Conservation (phyloP, 2,113 vertebrate genomes). For the Onychorhynchus coronatus region DNA sequence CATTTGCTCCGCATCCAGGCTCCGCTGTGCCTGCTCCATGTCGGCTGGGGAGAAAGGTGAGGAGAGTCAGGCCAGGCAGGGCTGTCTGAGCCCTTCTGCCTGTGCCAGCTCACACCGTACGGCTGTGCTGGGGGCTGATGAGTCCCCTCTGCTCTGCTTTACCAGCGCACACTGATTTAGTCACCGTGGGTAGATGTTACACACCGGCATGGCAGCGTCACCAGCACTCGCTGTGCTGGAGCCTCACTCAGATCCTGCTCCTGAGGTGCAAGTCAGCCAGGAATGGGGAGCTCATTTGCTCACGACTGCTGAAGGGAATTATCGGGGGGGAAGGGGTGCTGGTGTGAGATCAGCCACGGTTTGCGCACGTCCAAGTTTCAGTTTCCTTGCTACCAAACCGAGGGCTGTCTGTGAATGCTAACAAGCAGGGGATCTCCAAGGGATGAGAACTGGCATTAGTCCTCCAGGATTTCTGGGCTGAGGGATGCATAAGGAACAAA, state of each 20-base stretch:
- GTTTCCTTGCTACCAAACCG: neutral
- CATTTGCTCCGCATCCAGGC: conserved; percentile 72
- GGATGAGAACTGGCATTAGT: neutral
- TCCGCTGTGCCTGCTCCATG: conserved; percentile 70
- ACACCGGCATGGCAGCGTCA: accelerated
- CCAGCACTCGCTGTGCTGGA: neutral
- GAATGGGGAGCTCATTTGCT: neutral
- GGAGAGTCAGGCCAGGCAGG: neutral
- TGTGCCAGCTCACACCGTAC: neutral
- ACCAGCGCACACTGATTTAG: neutral
- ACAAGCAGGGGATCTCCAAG: neutral
- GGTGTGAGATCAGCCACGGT: neutral
- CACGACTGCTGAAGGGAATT: neutral
- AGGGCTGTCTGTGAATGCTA: neutral
- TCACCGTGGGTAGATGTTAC: neutral
- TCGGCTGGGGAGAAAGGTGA: conserved; percentile 41
- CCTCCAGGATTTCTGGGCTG: neutral
- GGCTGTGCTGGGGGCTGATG: neutral
- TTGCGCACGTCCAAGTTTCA: neutral
- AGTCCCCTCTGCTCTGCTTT: neutral
- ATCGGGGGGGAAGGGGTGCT: neutral
- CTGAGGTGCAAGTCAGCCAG: neutral
- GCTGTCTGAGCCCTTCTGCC: neutral
- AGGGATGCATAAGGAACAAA: neutral
- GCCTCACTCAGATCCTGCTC: neutral